Base-by-base conservation (phyloP, 2,888 invertebrate genomes). In the Diarsia dahlii region DNA sequence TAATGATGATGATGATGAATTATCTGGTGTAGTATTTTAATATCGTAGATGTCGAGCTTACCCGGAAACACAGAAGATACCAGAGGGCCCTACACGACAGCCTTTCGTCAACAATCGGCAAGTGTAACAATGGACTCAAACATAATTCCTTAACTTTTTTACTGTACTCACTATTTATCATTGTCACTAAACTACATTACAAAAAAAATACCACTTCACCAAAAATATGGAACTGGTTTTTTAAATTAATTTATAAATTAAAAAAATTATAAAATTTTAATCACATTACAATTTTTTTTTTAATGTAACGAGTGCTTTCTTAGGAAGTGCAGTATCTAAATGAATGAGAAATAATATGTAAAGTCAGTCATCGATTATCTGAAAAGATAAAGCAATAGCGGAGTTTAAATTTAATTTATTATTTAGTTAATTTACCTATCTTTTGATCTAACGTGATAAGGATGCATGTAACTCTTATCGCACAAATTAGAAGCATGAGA, bases 401-500 rank as follows among this genome's bases (percentile, higher is more conserved):
- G 84, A 75, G 69, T 84, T 85, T 82, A 64, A 75, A 70, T 80
- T 64, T 74, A 74, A 85, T 87, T 83, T 73, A 81, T 77, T 78
- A 67, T 76, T 70, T 65, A 76, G 65, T 73, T 84, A 66, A 67
- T 66, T 85, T 73, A 39, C 70, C 79, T 87, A 90, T 90, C 88
- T 56, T n/a, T 69, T 54, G 82, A 89, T 90, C 84, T 58, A 46
- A 74, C 65, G 48, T 73, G 90, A 90, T 90, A 84, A 81, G 6
- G 46, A n/a, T 68, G 71, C 34, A 62, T 82, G 82, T 82, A 72
- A 70, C 50, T 56, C 23, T 72, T 84, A 82, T 72, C 75, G 66
- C 50, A 45, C 20, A 4, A 18, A 58, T 23, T 67, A 56, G 62
- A 58, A 48, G 13, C 8, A 63, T 72, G 9, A 60, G 60, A 13